phyloP scores from a whole-genome alignment of 2,113 vertebrate species.

The Caranx melampygus region DNA sequence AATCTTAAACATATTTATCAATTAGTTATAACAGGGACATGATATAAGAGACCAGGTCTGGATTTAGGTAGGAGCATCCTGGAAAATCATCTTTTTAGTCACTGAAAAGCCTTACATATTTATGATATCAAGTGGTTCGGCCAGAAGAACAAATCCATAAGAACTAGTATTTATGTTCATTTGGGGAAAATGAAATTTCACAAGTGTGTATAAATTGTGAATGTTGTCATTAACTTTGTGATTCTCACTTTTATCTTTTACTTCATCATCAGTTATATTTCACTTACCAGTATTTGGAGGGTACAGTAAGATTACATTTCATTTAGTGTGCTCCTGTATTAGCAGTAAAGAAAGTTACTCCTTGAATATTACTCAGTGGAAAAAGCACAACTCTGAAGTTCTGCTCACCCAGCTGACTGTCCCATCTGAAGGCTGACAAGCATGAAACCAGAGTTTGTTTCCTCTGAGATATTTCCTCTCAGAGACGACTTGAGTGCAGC shows the following conservation, averaged over 20 bases:
- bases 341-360: not conserved
- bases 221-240: not conserved
- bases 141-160: not conserved
- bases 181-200: not conserved
- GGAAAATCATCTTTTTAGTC: not conserved
- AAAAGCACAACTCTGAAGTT: not conserved
- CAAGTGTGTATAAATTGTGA: not conserved
- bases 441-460: not conserved
- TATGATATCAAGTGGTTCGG: not conserved
- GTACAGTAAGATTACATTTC: not conserved
- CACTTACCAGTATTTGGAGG: not conserved
- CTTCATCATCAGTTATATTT: not conserved
- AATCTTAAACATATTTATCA: slow-evolving; percentile 42
- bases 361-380: not conserved
- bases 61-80: not conserved
- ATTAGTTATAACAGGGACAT: not conserved
- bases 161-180: not conserved
- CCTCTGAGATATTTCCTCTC: not conserved
- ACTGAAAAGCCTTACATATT: not conserved
- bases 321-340: not conserved
- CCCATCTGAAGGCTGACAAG: too few relatives aligned
- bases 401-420: not conserved
- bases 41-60: not conserved
- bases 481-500: not conserved
- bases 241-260: not conserved